Evolutionary conservation across 2,797 vertebrate species (phyloP).

Genomic region (Chelmon rostratus): DNA sequence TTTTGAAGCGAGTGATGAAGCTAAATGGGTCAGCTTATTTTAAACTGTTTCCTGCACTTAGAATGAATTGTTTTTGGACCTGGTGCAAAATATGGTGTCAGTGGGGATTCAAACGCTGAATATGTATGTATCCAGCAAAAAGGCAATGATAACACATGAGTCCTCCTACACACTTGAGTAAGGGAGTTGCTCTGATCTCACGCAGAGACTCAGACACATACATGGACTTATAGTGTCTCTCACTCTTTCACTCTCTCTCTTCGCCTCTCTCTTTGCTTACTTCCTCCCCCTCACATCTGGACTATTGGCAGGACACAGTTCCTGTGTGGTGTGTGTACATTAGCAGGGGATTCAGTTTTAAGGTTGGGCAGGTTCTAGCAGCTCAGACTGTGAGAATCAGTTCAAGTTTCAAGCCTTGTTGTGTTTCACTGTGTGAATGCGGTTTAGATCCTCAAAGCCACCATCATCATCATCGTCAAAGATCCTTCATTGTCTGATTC

Average conservation of each 20-base stretch:
- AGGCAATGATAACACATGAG: conserved; percentile 45
- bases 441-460: background rate
- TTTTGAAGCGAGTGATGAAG: conserved; percentile 33
- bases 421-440: conserved; percentile 26
- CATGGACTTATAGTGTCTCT: conserved; percentile 33
- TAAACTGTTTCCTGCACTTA: conserved; percentile 50
- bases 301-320: conserved; percentile 74
- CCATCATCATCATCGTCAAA: background rate
- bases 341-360: conserved; percentile 63
- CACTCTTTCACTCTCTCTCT: conserved; percentile 4
- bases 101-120: conserved; percentile 52
- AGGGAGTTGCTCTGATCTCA: conserved; percentile 64
- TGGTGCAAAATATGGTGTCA: conserved; percentile 39
- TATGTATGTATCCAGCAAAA: conserved; percentile 45
- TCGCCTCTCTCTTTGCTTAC: conserved; percentile 32
- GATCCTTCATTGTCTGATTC: conserved; percentile 15
- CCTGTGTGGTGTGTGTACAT: conserved; percentile 72
- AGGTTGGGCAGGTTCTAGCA: conserved; percentile 67
- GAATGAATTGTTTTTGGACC: conserved; percentile 46
- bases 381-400: conserved; percentile 51
- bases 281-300: conserved; percentile 86
- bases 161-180: conserved; percentile 62
- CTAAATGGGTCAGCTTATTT: conserved; percentile 41
- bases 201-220: conserved; percentile 44
- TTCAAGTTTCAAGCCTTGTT: conserved; percentile 38